These are phyloP conservation scores for Eristalis pertinax DNA, from an alignment of 2,888 invertebrate genomes.

Conservation along the genomic window DNA sequence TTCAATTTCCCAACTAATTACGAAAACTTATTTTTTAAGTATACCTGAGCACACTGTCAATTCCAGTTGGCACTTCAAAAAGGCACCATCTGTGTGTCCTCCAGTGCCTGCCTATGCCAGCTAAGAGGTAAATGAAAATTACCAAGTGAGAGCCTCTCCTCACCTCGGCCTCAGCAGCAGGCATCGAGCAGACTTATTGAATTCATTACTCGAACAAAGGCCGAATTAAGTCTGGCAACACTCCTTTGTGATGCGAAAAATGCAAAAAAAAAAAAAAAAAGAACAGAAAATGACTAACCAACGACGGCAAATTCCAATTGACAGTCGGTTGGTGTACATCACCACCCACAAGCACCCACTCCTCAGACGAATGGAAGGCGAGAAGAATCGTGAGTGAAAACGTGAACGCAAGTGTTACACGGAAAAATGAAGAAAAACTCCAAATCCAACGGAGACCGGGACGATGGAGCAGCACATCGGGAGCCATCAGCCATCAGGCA, in stretches of 20 bases:
- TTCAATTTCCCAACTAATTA: constrained; percentile 40
- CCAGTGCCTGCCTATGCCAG: not conserved
- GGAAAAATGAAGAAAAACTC: not conserved
- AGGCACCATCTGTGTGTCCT: constrained; percentile 28
- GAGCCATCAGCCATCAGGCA: not conserved
- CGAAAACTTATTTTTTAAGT: constrained; percentile 30
- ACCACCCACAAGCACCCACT: constrained; percentile 2
- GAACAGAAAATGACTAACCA: not conserved
- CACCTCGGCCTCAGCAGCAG: not conserved
- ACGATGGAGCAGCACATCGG: constrained; percentile 11
- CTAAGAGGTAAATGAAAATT: not conserved
- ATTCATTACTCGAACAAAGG: constrained; percentile 57
- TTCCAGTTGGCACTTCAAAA: constrained; percentile 39
- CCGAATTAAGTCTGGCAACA: constrained; percentile 66
- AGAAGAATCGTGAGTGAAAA: constrained; percentile 45
- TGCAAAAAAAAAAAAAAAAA: constrained; percentile 10
- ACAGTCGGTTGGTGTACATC: constrained; percentile 34
- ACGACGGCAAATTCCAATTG: constrained; percentile 33
- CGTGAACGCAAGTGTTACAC: constrained; percentile 43
- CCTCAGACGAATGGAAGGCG: not conserved
- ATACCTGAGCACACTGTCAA: constrained; percentile 43
- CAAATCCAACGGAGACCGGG: not conserved
- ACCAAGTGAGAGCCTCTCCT: not conserved
- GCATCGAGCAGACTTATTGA: constrained; percentile 51
- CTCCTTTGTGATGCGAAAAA: constrained; percentile 44